A percentile compares a stretch with the other conserved stretches of the same genome.
phyloP scores from a whole-genome alignment of 2,113 vertebrate genomes.

The Crotalus tigris region DNA sequence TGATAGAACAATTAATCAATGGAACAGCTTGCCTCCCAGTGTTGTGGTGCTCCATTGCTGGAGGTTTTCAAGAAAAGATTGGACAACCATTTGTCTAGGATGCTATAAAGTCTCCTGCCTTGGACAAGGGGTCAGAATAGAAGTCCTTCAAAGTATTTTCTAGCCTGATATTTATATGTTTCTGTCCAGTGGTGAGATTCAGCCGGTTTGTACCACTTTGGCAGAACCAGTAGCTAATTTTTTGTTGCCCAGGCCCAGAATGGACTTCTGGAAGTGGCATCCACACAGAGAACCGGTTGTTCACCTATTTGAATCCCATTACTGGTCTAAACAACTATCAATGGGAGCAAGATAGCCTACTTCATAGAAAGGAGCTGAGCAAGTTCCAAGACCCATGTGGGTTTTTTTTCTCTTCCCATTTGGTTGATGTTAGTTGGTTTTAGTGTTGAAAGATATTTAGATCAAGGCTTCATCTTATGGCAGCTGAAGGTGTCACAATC shows the following conservation, averaged over 20 bases:
- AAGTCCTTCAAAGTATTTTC: not conserved
- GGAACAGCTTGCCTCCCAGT: not conserved
- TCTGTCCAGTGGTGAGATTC: not conserved
- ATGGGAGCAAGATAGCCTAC: not conserved
- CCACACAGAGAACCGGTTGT: too few species aligned
- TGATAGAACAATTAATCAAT: not conserved
- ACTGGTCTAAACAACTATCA: not conserved
- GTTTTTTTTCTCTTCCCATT: not conserved
- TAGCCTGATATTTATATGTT: not conserved
- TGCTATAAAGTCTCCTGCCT: not conserved
- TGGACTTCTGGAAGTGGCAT: too few species aligned
- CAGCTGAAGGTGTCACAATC: not conserved
- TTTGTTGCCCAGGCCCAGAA: too few species aligned
- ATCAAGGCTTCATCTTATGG: not conserved
- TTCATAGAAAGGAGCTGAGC: not conserved
- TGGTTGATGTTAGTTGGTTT: not conserved
- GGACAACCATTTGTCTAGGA: not conserved
- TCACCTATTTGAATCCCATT: too few species aligned
- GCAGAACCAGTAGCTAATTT: too few species aligned
- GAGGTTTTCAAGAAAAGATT: not conserved
- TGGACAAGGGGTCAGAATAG: not conserved
- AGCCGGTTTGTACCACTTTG: too few species aligned
- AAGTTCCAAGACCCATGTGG: not conserved
- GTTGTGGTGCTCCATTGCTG: not conserved
- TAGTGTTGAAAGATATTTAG: not conserved